These are phyloP conservation scores for Ganaspis brasiliensis DNA, from an alignment of 2,888 invertebrate genomes.

Conservation along the genomic window DNA sequence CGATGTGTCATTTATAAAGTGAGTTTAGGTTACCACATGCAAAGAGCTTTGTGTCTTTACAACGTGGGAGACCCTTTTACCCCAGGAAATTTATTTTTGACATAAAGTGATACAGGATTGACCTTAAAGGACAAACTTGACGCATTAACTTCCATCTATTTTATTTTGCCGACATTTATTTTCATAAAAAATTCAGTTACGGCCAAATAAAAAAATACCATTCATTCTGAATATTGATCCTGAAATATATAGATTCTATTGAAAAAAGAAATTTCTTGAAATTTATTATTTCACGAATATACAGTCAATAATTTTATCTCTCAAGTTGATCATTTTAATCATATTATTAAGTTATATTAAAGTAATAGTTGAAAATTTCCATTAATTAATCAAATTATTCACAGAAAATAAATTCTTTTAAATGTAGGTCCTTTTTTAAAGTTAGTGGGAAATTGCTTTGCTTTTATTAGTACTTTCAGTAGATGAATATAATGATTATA, in stretches of 20 bases:
- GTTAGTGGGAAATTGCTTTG: no score
- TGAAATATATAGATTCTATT: no score
- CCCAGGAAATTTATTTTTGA: slow-evolving; percentile 16
- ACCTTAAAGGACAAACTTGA: slow-evolving; percentile 25
- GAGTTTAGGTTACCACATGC: slow-evolving; percentile 21
- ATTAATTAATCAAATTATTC: no score
- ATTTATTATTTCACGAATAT: no score
- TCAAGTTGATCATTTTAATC: no score
- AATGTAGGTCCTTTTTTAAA: no score
- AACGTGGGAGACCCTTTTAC: slow-evolving; percentile 14
- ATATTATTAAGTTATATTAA: no score
- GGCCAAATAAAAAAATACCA: neutral
- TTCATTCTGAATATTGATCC: neutral
- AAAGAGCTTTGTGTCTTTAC: slow-evolving; percentile 1
- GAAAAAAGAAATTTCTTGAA: neutral
- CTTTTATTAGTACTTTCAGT: no score
- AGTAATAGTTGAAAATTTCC: no score
- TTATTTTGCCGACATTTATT: neutral
- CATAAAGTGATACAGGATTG: neutral
- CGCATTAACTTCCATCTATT: neutral
- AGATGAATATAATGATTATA: no score
- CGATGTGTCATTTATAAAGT: neutral
- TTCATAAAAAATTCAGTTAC: neutral
- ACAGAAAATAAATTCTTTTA: no score
- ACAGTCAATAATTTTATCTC: no score